phyloP scores from a whole-genome alignment of 1,140 invertebrate genomes.

The Oreohelix idahoensis region DNA sequence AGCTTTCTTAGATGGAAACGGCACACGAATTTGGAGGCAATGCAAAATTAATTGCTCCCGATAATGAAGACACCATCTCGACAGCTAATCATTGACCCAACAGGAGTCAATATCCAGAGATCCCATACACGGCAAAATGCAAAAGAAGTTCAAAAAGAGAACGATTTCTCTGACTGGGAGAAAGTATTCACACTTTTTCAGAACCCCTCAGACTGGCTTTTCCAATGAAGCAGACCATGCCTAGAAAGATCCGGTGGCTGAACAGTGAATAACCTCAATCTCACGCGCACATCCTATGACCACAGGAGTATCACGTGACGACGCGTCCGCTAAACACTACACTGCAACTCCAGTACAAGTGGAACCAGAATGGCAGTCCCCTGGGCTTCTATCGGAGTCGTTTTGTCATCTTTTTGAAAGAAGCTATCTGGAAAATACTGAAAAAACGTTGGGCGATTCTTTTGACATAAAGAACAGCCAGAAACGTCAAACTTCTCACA shows the following conservation, averaged over 20 bases:
- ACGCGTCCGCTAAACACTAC: background rate
- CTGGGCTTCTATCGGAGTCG: background rate
- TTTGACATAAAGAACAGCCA: background rate
- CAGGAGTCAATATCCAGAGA: background rate
- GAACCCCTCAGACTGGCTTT: background rate
- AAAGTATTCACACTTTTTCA: background rate
- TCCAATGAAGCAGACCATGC: background rate
- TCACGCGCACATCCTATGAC: background rate
- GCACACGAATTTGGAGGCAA: background rate
- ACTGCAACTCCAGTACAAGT: background rate
- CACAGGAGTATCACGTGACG: background rate
- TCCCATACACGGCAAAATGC: background rate
- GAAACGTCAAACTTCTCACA: background rate
- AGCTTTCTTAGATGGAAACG: conserved; percentile 5
- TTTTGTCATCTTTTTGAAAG: background rate
- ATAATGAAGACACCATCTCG: background rate
- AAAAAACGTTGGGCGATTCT: background rate
- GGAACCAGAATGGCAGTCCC: background rate
- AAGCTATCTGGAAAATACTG: background rate
- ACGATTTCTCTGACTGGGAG: background rate
- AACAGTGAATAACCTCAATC: background rate
- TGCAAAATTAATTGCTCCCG: background rate
- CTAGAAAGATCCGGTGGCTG: background rate
- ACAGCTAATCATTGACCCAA: too few species aligned
- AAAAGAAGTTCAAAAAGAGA: background rate